Conservation (phyloP, 2,797 vertebrate species). For the Trachurus trachurus region DNA sequence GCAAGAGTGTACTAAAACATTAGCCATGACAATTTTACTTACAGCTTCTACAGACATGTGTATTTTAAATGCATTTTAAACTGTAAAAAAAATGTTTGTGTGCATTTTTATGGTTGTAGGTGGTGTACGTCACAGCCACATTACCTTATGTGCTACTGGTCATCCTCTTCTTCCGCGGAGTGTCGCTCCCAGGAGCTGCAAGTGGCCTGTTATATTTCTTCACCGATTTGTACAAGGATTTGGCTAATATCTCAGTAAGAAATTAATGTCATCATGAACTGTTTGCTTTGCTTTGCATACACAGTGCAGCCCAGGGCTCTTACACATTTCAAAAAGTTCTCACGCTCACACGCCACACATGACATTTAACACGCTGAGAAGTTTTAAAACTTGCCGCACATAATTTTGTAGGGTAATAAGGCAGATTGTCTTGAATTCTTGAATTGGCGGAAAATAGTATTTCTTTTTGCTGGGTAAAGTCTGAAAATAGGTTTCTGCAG, state of each 20-base stretch:
- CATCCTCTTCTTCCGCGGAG: constrained; percentile 91
- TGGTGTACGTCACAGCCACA: constrained; percentile 94
- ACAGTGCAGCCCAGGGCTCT: not conserved
- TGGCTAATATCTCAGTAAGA: constrained; percentile 77
- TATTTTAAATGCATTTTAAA: not conserved
- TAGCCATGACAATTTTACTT: too few species aligned
- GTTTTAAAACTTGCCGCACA: too few species aligned
- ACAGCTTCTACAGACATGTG: not conserved
- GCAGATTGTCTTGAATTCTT: too few species aligned
- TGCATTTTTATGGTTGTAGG: constrained; percentile 78
- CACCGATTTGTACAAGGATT: constrained; percentile 69
- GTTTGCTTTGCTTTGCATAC: constrained; percentile 2
- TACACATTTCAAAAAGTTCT: too few species aligned
- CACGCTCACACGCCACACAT: too few species aligned
- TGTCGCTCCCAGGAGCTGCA: constrained; percentile 90
- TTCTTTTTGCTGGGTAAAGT: too few species aligned
- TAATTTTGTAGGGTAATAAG: too few species aligned
- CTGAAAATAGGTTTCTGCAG: too few species aligned
- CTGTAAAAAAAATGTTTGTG: not conserved
- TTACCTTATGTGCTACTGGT: constrained; percentile 93
- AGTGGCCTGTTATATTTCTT: constrained; percentile 91
- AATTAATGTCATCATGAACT: not conserved
- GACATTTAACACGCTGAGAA: too few species aligned
- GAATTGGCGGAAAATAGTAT: too few species aligned
- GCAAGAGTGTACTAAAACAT: not conserved